Percentiles rank a stretch among this genome's conserved stretches.
Conservation (phyloP, 2,888 invertebrate genomes). For the Pardosa pseudoannulata region DNA sequence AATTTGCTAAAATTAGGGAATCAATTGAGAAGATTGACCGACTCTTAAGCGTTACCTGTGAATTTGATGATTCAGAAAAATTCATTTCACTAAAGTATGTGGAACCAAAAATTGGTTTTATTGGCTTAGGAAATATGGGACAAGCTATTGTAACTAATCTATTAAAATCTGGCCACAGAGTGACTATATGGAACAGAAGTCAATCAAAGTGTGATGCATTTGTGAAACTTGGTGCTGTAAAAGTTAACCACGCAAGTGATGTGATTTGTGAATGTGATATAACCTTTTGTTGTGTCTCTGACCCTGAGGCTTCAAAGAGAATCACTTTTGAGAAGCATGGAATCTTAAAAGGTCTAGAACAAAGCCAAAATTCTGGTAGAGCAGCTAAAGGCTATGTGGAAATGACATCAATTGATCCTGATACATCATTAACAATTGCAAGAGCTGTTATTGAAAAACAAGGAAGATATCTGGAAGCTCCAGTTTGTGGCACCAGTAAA, state of each 20-base stretch:
- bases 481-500: slow-evolving; percentile 92
- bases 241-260: slow-evolving; percentile 88
- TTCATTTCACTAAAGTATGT: too few relatives aligned
- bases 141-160: slow-evolving; percentile 96
- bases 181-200: slow-evolving; percentile 95
- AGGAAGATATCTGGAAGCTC: slow-evolving; percentile 94
- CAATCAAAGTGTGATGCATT: slow-evolving; percentile 92
- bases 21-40: too few relatives aligned
- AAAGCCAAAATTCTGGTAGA: slow-evolving; percentile 74
- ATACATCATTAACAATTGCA: slow-evolving; percentile 93
- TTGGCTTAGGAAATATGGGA: slow-evolving; percentile 97
- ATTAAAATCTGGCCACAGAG: slow-evolving; percentile 91
- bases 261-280: slow-evolving; percentile 94
- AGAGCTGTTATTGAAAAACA: slow-evolving; percentile 83
- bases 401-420: slow-evolving; percentile 96
- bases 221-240: slow-evolving; percentile 86
- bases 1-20: too few relatives aligned
- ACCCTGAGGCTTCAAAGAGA: slow-evolving; percentile 94
- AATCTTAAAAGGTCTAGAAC: slow-evolving; percentile 86
- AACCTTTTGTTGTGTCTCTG: slow-evolving; percentile 96
- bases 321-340: slow-evolving; percentile 96
- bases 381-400: slow-evolving; percentile 93
- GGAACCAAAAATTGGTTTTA: slow-evolving; percentile 83
- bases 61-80: too few relatives aligned
- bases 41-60: too few relatives aligned